Evolutionary conservation across 2,797 vertebrate species (phyloP).

Genomic region (Pseudochirops cupreus): DNA sequence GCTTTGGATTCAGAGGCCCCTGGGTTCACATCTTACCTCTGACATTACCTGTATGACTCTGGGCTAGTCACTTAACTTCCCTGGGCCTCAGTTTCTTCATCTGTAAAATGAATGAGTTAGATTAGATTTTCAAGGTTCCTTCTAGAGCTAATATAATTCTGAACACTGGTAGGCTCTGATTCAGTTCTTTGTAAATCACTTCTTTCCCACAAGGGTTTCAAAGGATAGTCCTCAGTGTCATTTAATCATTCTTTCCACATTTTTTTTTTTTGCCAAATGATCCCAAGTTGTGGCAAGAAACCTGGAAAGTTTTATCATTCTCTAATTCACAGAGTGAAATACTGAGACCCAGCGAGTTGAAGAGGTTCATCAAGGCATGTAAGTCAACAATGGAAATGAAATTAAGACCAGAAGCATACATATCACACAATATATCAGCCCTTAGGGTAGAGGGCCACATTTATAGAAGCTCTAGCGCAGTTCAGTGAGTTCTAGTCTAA

Average conservation of each 20-base stretch:
- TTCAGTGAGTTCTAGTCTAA: neutral
- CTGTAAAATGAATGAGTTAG: neutral
- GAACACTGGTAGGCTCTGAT: neutral
- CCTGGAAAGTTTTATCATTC: neutral
- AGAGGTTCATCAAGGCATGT: neutral
- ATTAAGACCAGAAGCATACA: neutral
- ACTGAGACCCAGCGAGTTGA: slow-evolving; percentile 1
- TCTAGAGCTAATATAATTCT: neutral
- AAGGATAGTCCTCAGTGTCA: neutral
- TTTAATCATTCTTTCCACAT: slow-evolving; percentile 13
- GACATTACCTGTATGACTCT: neutral
- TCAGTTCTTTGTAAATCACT: neutral
- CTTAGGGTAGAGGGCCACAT: neutral
- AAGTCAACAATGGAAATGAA: neutral
- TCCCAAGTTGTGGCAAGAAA: slow-evolving; percentile 1
- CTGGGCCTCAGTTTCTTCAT: neutral
- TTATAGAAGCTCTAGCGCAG: neutral
- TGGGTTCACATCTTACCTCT: neutral
- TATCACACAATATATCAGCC: neutral
- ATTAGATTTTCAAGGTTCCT: neutral
- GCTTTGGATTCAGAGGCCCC: neutral
- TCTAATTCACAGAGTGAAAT: slow-evolving; percentile 38
- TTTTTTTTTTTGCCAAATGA: neutral
- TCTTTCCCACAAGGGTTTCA: slow-evolving; percentile 16
- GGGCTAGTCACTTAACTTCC: neutral